These are phyloP conservation scores for Drosophila arizonae DNA, from an alignment of 1,140 invertebrate genomes.

Conservation along the genomic window DNA sequence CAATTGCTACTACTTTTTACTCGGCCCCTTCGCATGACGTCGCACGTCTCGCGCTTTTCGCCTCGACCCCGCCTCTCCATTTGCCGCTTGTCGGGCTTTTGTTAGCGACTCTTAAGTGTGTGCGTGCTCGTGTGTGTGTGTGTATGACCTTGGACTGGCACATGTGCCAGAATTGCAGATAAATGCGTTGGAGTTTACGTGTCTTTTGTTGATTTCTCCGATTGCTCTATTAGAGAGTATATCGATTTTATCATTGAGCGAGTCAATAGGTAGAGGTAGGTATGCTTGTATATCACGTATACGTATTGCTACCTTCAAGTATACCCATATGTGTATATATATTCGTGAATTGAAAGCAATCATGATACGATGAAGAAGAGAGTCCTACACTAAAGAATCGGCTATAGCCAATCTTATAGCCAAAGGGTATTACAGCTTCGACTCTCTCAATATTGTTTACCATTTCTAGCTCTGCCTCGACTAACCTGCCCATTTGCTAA, in stretches of 20 bases:
- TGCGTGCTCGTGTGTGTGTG: no score
- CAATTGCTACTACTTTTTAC: slow-evolving; percentile 57
- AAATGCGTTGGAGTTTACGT: slow-evolving; percentile 13
- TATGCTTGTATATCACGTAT: no score
- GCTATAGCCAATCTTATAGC: no score
- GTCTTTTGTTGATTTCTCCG: slow-evolving; percentile 8
- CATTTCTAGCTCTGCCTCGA: not conserved
- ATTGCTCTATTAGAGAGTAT: not conserved
- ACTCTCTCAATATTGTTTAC: not conserved
- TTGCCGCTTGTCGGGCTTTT: slow-evolving; percentile 13
- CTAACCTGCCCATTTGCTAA: not conserved
- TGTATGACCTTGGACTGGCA: slow-evolving; percentile 61
- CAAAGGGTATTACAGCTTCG: not conserved
- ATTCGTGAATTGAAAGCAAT: no score
- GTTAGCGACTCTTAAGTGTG: slow-evolving; percentile 37
- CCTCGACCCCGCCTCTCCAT: not conserved
- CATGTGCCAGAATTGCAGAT: slow-evolving; percentile 68
- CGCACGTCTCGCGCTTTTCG: not conserved
- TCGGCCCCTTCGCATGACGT: slow-evolving; percentile 6
- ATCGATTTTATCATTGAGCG: not conserved
- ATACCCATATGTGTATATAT: no score
- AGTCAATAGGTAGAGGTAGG: not conserved
- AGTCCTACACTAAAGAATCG: no score
- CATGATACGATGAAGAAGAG: no score
- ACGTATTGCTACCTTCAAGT: no score